Percentiles rank a stretch among this genome's conserved stretches.
Evolutionary conservation across 2,888 invertebrate species (phyloP).

Genomic region (Carterocephalus palaemon): DNA sequence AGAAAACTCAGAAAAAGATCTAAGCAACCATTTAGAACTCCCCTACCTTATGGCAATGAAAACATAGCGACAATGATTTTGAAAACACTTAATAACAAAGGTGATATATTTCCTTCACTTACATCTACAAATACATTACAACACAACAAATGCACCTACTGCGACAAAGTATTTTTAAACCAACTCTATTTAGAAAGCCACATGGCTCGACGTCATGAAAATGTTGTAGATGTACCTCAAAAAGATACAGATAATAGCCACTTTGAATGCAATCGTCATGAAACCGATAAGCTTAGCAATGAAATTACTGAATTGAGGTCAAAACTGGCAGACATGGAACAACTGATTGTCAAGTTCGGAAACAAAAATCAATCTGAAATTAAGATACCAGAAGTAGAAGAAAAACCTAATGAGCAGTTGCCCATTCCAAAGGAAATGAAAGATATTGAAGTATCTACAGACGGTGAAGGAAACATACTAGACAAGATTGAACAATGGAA

Average conservation of each 20-base stretch:
- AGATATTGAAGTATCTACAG: slow-evolving; percentile 57
- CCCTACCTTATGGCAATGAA: slow-evolving; percentile 63
- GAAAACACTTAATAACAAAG: slow-evolving; percentile 61
- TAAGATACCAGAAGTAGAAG: slow-evolving; percentile 1
- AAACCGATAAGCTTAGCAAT: slow-evolving; percentile 79
- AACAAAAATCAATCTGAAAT: slow-evolving; percentile 12
- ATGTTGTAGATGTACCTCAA: slow-evolving; percentile 50
- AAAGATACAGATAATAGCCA: slow-evolving; percentile 43
- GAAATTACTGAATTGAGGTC: slow-evolving; percentile 67
- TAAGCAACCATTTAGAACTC: slow-evolving; percentile 49
- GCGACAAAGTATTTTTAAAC: slow-evolving; percentile 83
- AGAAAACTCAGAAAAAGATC: slow-evolving; percentile 72
- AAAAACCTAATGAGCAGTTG: slow-evolving; percentile 13
- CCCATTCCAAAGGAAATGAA: slow-evolving; percentile 41
- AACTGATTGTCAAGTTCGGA: slow-evolving; percentile 36
- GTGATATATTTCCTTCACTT: slow-evolving; percentile 52
- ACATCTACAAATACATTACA: slow-evolving; percentile 54
- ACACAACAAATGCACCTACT: slow-evolving; percentile 80
- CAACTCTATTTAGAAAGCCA: slow-evolving; percentile 82
- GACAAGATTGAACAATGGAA: slow-evolving; percentile 74
- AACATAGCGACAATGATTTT: slow-evolving; percentile 71
- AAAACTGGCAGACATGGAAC: slow-evolving; percentile 71
- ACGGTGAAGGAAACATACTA: slow-evolving; percentile 51
- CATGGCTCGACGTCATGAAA: slow-evolving; percentile 78
- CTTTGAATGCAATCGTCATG: slow-evolving; percentile 45